These are phyloP conservation scores for Delphinus delphis DNA, from an alignment of 2,113 vertebrate genomes.

Conservation along the genomic window DNA sequence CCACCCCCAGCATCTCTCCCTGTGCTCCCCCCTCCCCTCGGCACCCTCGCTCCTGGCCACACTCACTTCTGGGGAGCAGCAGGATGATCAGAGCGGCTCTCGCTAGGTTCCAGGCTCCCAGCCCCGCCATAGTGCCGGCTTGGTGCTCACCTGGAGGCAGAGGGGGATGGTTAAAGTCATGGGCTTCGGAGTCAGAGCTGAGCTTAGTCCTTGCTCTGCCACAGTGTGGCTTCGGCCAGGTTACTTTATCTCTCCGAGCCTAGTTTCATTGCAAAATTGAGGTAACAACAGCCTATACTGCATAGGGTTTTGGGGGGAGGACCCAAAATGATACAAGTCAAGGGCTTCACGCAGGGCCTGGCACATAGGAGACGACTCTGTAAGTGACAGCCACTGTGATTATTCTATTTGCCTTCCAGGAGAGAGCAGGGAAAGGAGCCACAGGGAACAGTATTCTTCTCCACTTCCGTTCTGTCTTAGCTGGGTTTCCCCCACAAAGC, in stretches of 20 bases:
- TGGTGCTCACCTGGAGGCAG: conserved; percentile 52
- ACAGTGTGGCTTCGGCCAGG: background rate
- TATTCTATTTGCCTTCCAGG: background rate
- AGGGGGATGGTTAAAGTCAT: background rate
- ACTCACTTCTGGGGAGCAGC: conserved; percentile 71
- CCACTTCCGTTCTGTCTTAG: background rate
- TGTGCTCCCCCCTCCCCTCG: background rate
- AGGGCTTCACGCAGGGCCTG: background rate
- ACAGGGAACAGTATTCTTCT: background rate
- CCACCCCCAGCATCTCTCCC: background rate
- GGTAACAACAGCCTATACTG: background rate
- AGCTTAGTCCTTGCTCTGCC: background rate
- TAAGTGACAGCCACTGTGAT: background rate
- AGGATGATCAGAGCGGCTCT: conserved; percentile 47
- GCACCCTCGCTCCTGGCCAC: background rate
- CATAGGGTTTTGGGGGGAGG: background rate
- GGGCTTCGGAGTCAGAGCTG: background rate
- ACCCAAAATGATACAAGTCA: background rate
- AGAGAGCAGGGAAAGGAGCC: background rate
- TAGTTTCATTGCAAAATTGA: conserved; percentile 28
- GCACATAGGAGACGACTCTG: background rate
- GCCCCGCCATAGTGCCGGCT: conserved; percentile 35
- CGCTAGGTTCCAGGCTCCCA: conserved; percentile 32
- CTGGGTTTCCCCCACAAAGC: background rate
- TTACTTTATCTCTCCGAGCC: background rate